These are phyloP conservation scores for Oceanodroma tethys DNA, from an alignment of 2,113 vertebrate genomes.

Conservation along the genomic window DNA sequence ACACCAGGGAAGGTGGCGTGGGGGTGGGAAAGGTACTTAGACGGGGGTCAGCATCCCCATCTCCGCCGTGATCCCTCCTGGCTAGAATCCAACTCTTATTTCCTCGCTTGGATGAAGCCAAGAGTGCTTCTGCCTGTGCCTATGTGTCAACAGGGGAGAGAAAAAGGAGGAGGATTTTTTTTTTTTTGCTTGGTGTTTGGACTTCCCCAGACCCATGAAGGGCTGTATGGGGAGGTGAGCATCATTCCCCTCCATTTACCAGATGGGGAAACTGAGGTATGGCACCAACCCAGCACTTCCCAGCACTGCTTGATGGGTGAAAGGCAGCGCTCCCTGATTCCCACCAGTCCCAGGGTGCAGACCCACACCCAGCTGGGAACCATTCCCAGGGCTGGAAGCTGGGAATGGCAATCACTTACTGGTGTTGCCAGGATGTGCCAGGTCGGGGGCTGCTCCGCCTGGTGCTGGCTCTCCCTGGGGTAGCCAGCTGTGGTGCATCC, in stretches of 20 bases:
- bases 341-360: fast-evolving
- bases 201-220: neutral
- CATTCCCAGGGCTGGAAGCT: neutral
- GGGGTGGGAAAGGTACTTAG: neutral
- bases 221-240: fast-evolving
- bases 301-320: neutral
- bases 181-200: neutral
- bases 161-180: neutral
- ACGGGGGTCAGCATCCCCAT: neutral
- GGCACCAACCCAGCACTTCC: neutral
- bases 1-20: fast-evolving
- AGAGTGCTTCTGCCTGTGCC: fast-evolving
- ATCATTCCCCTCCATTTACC: neutral
- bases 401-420: neutral
- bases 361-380: neutral
- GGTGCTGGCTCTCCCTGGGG: neutral
- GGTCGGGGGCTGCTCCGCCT: fast-evolving
- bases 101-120: neutral
- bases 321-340: neutral
- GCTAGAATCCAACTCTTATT: neutral
- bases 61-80: neutral
- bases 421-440: neutral
- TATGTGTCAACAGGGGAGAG: neutral
- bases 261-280: neutral
- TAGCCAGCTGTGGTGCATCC: neutral